Percentiles rank a stretch among this genome's conserved stretches.
phyloP scores from a whole-genome alignment of 2,888 invertebrate genomes.

The Embidobia sp. region DNA sequence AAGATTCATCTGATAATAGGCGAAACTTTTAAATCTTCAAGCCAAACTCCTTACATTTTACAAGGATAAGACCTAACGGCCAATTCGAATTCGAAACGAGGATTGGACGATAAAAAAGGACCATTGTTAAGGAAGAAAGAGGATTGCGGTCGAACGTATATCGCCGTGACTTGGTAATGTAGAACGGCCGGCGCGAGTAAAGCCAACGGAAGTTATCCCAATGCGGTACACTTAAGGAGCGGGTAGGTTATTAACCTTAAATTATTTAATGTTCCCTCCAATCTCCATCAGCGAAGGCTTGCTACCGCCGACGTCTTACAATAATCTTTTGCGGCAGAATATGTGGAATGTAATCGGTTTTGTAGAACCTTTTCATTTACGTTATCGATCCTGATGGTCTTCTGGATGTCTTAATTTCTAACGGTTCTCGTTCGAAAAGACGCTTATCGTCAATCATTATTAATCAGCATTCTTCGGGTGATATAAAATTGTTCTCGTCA shows the following conservation, averaged over 20 bases:
- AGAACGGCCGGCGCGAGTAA: constrained; percentile 47
- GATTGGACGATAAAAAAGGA: constrained; percentile 42
- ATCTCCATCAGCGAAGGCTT: constrained; percentile 40
- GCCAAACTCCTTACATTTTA: constrained; percentile 7
- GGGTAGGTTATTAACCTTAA: constrained; percentile 59
- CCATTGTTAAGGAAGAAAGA: constrained; percentile 35
- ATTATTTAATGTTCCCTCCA: constrained; percentile 61
- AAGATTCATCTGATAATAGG: constrained; percentile 27
- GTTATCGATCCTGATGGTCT: constrained; percentile 9
- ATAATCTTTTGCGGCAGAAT: constrained; percentile 35
- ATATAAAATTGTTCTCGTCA: constrained; percentile 7
- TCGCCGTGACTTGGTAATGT: constrained; percentile 45
- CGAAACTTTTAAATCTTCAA: constrained; percentile 26
- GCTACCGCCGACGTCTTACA: constrained; percentile 2
- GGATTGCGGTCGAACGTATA: constrained; percentile 50
- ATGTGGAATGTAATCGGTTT: constrained; percentile 34
- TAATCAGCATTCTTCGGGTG: constrained; percentile 4
- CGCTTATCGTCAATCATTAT: not conserved
- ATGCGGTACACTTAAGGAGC: constrained; percentile 53
- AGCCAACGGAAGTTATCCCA: constrained; percentile 53
- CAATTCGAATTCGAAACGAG: constrained; percentile 52
- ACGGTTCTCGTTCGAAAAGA: not conserved
- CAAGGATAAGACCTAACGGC: constrained; percentile 34
- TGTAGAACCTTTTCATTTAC: constrained; percentile 18
- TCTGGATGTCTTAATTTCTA: not conserved